Percentiles rank a stretch among this genome's conserved stretches.
Conservation (phyloP, 2,113 vertebrate species). For the Bos indicus region DNA sequence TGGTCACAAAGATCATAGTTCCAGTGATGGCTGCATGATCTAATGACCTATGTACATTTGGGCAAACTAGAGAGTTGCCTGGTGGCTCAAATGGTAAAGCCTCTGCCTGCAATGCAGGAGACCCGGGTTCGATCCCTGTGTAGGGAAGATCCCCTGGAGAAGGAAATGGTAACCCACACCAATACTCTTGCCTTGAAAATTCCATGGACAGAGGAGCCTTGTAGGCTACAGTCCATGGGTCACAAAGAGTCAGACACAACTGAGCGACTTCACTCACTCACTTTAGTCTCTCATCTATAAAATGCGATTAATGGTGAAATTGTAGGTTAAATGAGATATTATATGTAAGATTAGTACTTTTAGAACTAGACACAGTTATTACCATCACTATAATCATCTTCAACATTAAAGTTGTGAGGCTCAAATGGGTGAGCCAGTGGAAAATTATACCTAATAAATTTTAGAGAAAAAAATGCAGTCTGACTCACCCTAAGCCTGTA, state of each 20-base stretch:
- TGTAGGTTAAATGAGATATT: neutral
- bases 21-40: neutral
- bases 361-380: neutral
- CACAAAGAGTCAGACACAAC: too few species aligned
- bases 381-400: neutral
- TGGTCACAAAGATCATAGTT: neutral
- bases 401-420: neutral
- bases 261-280: too few species aligned
- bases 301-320: neutral
- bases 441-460: neutral
- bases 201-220: too few species aligned
- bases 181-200: too few species aligned
- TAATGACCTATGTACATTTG: neutral
- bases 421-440: neutral
- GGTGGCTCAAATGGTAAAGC: too few species aligned
- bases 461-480: neutral
- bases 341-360: neutral
- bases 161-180: too few species aligned
- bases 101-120: too few species aligned
- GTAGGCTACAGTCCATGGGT: too few species aligned
- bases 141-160: too few species aligned
- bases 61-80: neutral
- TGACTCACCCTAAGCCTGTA: neutral
- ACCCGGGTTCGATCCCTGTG: too few species aligned
- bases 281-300: neutral